These are phyloP conservation scores for Drosophila anomelani DNA, from an alignment of 2,888 invertebrate genomes.

Conservation along the genomic window DNA sequence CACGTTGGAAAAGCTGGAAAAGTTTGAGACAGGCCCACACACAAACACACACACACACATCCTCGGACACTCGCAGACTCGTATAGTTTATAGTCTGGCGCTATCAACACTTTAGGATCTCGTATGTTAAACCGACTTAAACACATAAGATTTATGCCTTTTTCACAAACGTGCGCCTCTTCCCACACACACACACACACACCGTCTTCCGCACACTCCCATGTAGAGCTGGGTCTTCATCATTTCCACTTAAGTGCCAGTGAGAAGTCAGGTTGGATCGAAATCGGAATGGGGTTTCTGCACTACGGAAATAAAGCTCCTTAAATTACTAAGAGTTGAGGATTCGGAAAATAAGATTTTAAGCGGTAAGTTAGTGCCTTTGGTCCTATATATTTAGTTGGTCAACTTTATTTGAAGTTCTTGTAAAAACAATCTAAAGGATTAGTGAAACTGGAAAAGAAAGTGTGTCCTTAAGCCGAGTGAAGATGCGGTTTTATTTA, in stretches of 20 bases:
- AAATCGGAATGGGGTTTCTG: constrained; percentile 4
- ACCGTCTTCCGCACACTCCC: neutral
- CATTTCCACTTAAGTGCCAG: constrained; percentile 51
- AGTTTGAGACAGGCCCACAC: constrained; percentile 32
- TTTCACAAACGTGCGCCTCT: constrained; percentile 50
- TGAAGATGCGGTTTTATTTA: neutral
- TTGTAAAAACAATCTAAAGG: neutral
- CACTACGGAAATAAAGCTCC: constrained; percentile 10
- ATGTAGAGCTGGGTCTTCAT: constrained; percentile 35
- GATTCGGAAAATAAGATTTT: constrained; percentile 13
- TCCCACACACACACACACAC: constrained; percentile 8
- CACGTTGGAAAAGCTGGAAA: constrained; percentile 14
- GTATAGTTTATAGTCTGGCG: constrained; percentile 61
- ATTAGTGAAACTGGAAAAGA: neutral
- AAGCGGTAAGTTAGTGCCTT: neutral
- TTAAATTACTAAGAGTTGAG: constrained; percentile 26
- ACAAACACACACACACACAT: constrained; percentile 7
- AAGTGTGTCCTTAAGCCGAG: neutral
- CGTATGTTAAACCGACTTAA: constrained; percentile 65
- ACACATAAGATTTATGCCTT: constrained; percentile 63
- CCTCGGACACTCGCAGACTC: constrained; percentile 21
- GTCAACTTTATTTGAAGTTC: neutral
- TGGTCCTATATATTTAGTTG: neutral
- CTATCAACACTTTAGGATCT: constrained; percentile 65
- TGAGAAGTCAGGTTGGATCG: constrained; percentile 23